Evolutionary conservation across 2,888 invertebrate genomes (phyloP), one percentile per base, ranked within the genome.

Genomic region (Brachylomia viminalis): DNA sequence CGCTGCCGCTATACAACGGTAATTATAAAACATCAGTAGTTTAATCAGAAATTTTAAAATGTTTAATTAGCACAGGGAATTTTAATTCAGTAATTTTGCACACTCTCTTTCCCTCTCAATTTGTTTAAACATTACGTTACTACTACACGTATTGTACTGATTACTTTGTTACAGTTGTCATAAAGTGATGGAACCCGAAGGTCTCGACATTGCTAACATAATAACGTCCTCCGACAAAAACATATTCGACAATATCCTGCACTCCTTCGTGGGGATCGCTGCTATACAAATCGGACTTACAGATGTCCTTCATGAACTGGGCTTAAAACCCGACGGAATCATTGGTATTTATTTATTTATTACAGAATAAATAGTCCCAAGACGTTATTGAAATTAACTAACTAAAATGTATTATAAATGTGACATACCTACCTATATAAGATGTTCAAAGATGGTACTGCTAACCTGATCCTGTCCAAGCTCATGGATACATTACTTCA

Each of bases 321-420:
- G 97, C 17, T 94, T 98, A 30, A 93, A 95, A 38, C 98, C 98
- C 0, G 98, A 98, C 90, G 98, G 97, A 52, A 97, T 54, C 54
- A 54, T 54, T n/a, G 54, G 54, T 54, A 38, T n/a, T n/a, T n/a
- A n/a, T n/a, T n/a, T n/a, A n/a, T n/a, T n/a, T n/a, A n/a, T n/a
- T n/a, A n/a, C n/a, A n/a, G n/a, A n/a, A n/a, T n/a, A n/a, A n/a
- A n/a, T n/a, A n/a, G n/a, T n/a, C n/a, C n/a, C n/a, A n/a, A n/a
- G n/a, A n/a, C n/a, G n/a, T n/a, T n/a, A n/a, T n/a, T n/a, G n/a
- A n/a, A n/a, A n/a, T n/a, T n/a, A n/a, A n/a, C n/a, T n/a, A n/a
- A n/a, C n/a, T n/a, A n/a, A n/a, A n/a, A n/a, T n/a, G n/a, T n/a
- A n/a, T n/a, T n/a, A n/a, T n/a, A n/a, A n/a, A n/a, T n/a, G n/a